Evolutionary conservation across 2,797 vertebrate genomes (phyloP).

Genomic region (Rousettus madagascariensis): DNA sequence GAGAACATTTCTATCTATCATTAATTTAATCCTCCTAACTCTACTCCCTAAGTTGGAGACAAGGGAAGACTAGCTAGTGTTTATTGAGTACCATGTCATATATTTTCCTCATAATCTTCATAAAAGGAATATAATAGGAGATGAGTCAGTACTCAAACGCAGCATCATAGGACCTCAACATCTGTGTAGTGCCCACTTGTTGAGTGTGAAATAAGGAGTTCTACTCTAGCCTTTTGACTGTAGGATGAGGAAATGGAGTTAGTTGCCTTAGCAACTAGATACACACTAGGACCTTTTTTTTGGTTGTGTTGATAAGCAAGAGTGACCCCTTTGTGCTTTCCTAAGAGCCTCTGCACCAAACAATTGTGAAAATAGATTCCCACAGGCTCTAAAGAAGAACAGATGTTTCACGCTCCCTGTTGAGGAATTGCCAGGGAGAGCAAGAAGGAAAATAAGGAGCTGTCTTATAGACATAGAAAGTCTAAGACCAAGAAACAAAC

Average conservation of each 20-base stretch:
- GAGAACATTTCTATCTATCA: background rate
- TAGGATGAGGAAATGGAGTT: background rate
- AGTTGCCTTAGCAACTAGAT: background rate
- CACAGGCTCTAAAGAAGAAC: background rate
- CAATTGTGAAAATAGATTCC: background rate
- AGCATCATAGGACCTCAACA: background rate
- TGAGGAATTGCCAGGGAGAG: background rate
- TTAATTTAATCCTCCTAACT: slow-evolving; percentile 3
- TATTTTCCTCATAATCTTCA: background rate
- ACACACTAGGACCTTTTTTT: background rate
- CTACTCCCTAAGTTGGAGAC: background rate
- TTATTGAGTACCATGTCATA: background rate
- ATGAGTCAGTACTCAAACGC: background rate
- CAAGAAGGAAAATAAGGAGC: background rate
- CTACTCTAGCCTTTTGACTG: background rate
- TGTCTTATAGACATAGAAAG: background rate
- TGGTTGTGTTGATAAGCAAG: background rate
- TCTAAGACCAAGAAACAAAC: background rate
- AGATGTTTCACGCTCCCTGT: background rate
- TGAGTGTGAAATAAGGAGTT: background rate
- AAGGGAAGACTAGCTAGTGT: background rate
- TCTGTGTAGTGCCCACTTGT: background rate
- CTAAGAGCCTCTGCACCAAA: background rate
- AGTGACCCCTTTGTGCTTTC: background rate
- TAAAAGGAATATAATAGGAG: background rate